Base-by-base conservation (phyloP, 2,113 vertebrate species). In the Brevimyrus niger region DNA sequence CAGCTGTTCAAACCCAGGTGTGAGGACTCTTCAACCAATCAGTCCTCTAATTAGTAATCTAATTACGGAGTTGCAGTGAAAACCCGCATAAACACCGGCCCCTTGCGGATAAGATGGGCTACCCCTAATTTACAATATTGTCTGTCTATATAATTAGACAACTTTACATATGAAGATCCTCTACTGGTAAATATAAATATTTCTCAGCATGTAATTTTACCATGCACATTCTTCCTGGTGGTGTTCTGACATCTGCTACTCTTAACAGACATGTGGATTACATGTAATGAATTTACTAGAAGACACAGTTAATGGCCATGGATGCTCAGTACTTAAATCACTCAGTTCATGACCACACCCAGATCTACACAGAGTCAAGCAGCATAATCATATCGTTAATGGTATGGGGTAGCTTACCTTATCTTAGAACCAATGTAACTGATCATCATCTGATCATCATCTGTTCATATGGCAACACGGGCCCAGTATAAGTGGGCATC, bases 291-390 rank as follows among this genome's bases (percentile, higher is more conserved):
- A 80, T 23, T 38, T 50, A 48, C 58, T 87, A 65, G 89, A 48
- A 55, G 55, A 89, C 47, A 44, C 85, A 87, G 53, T 51, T 87
- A 76, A 27, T 55, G 31, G 51, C 31, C 19, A 89, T 76, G 31
- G 44, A 38, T 87, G 55, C 65, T 89, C 84, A 73, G 46, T 31
- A 50, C 58, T 84, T 65, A 47, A 87, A 87, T 89, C 58, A 87
- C 86, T 73, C 19, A 85, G 27, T 87, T 69, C 84, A 89, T 89
- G 23, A 48, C 27, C 21, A 82, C 48, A 84, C 21, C 19, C 44
- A 84, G 38, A 47, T 80, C 35, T 50, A 35, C 55, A 48, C 19
- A 23, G 3, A 76, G 69, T 76, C 31, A 76, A 13, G 61, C 61
- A 27, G 61, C 8, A 10, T 31, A n/a, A 76, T 38, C 31, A 38